Percentiles rank a stretch among this genome's conserved stretches.
These are phyloP conservation scores for Drosophila yakuba DNA, from an alignment of 1,140 invertebrate genomes.

Conservation along the genomic window DNA sequence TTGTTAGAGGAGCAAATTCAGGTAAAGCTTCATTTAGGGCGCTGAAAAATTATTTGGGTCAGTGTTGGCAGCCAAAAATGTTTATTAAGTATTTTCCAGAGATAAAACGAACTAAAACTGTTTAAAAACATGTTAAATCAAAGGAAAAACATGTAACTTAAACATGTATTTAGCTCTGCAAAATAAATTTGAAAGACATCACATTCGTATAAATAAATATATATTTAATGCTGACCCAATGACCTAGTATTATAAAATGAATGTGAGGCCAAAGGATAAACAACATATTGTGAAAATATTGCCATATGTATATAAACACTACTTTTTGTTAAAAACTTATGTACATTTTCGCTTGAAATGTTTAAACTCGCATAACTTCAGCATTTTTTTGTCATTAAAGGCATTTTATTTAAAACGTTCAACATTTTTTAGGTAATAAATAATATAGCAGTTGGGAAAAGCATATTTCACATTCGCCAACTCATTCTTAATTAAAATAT, in stretches of 20 bases:
- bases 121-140: not conserved
- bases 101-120: not conserved
- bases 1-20: conserved; percentile 11
- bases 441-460: not conserved
- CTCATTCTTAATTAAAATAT: conserved; percentile 48
- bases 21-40: not conserved
- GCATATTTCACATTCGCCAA: conserved; percentile 10
- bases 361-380: not conserved
- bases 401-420: conserved; percentile 13
- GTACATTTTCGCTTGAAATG: not conserved
- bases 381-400: not conserved
- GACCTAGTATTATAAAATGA: not conserved
- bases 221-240: not conserved
- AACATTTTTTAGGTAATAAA: conserved; percentile 1
- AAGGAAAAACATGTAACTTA: not conserved
- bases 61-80: conserved; percentile 1
- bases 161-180: too few relatives aligned
- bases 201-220: not conserved
- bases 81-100: not conserved
- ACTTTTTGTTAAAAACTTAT: too few relatives aligned
- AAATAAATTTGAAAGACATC: not conserved
- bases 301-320: not conserved
- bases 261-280: not conserved
- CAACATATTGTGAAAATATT: not conserved
- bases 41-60: not conserved